These are phyloP conservation scores for Gambusia affinis DNA, from an alignment of 2,113 vertebrate species.

Conservation along the genomic window DNA sequence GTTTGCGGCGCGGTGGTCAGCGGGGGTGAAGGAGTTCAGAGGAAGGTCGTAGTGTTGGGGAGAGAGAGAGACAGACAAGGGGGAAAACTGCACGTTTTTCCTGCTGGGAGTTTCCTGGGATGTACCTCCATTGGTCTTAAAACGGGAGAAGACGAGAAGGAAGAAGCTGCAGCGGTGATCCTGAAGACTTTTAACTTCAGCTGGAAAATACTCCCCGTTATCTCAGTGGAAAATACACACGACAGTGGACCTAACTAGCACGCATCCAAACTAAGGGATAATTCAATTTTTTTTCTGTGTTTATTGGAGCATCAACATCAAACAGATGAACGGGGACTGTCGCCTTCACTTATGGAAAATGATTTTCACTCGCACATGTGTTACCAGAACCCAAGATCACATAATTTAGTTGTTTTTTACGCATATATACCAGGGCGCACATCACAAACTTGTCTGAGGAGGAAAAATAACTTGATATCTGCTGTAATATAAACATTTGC, in stretches of 20 bases:
- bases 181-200: conserved; percentile 47
- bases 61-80: neutral
- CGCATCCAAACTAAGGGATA: conserved; percentile 52
- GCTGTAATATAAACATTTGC: neutral
- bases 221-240: neutral
- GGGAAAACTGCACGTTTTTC: conserved; percentile 62
- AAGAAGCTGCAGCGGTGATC: conserved; percentile 16
- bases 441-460: conserved; percentile 34
- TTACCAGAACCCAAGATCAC: conserved; percentile 72
- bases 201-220: conserved; percentile 4
- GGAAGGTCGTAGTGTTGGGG: conserved; percentile 70
- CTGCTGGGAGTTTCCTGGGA: conserved; percentile 71
- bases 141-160: conserved; percentile 36
- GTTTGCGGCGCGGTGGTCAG: conserved; percentile 67
- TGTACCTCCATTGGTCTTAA: conserved; percentile 55
- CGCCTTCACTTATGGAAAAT: conserved; percentile 72
- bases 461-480: conserved; percentile 6
- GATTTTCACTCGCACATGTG: conserved; percentile 70
- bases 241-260: conserved; percentile 39
- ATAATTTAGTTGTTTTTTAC: conserved; percentile 68
- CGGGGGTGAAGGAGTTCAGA: conserved; percentile 75
- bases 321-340: conserved; percentile 73
- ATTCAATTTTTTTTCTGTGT: conserved; percentile 6
- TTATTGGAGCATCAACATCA: conserved; percentile 18
- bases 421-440: conserved; percentile 5